Conservation (phyloP, 2,797 vertebrate species). For the Onychomys torridus region DNA sequence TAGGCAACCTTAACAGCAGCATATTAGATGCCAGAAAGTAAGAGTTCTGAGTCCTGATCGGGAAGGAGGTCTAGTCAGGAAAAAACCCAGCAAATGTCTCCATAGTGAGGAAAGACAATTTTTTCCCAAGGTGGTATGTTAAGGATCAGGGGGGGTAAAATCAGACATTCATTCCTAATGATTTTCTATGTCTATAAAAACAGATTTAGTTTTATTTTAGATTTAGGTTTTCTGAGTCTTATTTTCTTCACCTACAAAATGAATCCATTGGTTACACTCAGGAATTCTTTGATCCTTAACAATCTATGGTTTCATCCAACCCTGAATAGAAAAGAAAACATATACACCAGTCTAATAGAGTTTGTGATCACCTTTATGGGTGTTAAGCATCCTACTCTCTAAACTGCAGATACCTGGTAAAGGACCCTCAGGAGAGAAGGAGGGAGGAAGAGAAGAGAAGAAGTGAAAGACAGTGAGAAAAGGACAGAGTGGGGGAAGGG, state of each 20-base stretch:
- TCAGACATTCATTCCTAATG: background rate
- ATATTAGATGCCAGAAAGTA: background rate
- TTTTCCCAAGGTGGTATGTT: background rate
- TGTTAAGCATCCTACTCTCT: background rate
- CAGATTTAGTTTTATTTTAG: background rate
- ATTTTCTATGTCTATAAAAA: background rate
- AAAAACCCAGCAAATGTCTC: background rate
- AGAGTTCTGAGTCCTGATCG: background rate
- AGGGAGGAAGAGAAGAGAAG: background rate
- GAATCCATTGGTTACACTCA: background rate
- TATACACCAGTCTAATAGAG: background rate
- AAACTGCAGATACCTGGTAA: background rate
- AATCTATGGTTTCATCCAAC: conserved; percentile 12
- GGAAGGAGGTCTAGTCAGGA: background rate
- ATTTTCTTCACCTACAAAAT: conserved; percentile 1
- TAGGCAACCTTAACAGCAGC: background rate
- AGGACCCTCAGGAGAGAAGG: background rate
- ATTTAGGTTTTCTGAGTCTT: background rate
- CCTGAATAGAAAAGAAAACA: conserved; percentile 13
- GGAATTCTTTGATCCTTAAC: background rate
- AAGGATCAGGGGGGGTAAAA: background rate
- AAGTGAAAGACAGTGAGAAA: too few relatives aligned
- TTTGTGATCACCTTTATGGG: background rate
- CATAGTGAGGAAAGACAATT: background rate
- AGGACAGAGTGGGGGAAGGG: fast-evolving